phyloP scores from a whole-genome alignment of 1,140 invertebrate genomes.

The Bombus impatiens region DNA sequence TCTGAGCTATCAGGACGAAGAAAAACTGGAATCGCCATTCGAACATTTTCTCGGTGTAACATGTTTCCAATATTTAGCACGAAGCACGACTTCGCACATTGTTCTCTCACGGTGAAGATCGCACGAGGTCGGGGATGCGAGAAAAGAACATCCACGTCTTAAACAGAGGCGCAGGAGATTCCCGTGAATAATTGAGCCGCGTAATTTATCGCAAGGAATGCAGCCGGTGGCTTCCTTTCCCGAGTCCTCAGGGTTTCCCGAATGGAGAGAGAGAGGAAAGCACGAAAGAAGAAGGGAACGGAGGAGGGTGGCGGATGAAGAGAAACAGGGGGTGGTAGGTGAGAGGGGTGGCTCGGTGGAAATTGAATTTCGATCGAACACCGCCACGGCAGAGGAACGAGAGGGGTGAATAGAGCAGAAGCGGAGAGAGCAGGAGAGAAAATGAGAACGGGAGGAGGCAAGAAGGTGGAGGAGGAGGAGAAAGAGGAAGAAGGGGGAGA shows the following conservation, averaged over 20 bases:
- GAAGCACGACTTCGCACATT: neutral
- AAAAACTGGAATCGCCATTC: neutral
- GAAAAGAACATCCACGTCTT: conserved; percentile 53
- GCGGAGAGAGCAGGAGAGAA: conserved; percentile 20
- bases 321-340: conserved; percentile 56
- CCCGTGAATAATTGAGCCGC: conserved; percentile 80
- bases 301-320: conserved; percentile 27
- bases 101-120: neutral
- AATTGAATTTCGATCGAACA: conserved; percentile 82
- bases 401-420: conserved; percentile 62
- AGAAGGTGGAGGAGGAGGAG: conserved; percentile 18
- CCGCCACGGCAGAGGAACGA: conserved; percentile 62
- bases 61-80: neutral
- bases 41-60: neutral
- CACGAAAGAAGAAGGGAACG: conserved; percentile 36
- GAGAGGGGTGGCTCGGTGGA: conserved; percentile 77
- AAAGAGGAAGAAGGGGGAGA: conserved; percentile 45
- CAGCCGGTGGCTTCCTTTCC: conserved; percentile 73
- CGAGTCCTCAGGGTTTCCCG: conserved; percentile 69
- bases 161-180: conserved; percentile 77
- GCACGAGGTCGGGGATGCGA: neutral
- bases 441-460: conserved; percentile 16
- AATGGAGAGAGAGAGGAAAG: conserved; percentile 49
- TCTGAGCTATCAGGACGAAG: neutral
- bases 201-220: conserved; percentile 81